Conservation (phyloP, 1,140 invertebrate species). For the Hormaphis cornu region DNA sequence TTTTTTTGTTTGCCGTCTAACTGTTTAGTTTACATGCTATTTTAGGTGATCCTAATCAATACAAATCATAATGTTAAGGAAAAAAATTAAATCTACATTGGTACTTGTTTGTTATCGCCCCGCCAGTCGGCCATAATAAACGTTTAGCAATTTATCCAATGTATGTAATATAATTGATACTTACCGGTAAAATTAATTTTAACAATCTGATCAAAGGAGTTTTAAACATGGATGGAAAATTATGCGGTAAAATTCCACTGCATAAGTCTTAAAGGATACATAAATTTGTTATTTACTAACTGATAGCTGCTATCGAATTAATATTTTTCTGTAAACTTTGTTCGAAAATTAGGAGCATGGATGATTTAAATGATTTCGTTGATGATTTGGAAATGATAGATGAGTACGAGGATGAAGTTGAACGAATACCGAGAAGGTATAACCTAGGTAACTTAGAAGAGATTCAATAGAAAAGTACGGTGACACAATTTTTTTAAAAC, state of each 20-base stretch:
- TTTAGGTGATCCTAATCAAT: too few relatives aligned
- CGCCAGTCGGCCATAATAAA: too few relatives aligned
- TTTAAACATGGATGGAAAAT: neutral
- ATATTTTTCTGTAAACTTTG: neutral
- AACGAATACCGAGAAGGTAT: neutral
- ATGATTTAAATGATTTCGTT: neutral
- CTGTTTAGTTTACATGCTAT: too few relatives aligned
- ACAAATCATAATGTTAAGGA: too few relatives aligned
- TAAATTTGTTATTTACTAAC: neutral
- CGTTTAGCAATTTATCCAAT: too few relatives aligned
- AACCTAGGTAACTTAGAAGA: neutral
- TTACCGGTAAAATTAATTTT: too few relatives aligned
- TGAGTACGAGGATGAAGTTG: neutral
- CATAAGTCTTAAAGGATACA: neutral
- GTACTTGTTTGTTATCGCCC: too few relatives aligned
- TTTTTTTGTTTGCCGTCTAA: too few relatives aligned
- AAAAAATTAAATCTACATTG: too few relatives aligned
- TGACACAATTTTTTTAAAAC: neutral
- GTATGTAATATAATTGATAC: too few relatives aligned
- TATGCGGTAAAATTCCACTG: neutral
- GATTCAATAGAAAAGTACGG: neutral
- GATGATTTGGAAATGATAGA: neutral
- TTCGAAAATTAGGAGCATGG: neutral
- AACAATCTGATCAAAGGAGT: too few relatives aligned
- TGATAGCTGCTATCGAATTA: too few relatives aligned